Base-by-base conservation (phyloP, 2,113 vertebrate species). In the Apteryx owenii region DNA sequence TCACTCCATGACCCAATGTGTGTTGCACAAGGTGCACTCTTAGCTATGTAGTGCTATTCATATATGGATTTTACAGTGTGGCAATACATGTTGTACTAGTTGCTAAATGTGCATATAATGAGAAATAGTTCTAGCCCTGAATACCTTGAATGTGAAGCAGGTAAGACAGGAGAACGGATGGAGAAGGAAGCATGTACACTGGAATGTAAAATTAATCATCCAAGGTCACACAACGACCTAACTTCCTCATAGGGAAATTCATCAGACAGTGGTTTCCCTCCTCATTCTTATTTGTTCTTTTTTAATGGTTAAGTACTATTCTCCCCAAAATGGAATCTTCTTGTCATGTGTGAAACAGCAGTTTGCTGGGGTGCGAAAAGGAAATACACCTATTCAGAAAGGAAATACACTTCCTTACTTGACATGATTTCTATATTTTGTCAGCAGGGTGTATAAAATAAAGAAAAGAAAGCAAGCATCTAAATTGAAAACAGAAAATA, bases 181-280 rank as follows among this genome's bases (percentile, higher is more conserved):
- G 48, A 93, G 50, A 31, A 85, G n/a, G 20, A 90, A 90, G 15
- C 56, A 19, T 51, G 85, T 86, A 56, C 62, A 85, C 1, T 1
- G 40, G 26, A 92, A 92, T 72, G 78, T 76, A 95, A 97, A 85
- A 95, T 96, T 93, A 81, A 93, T 94, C 94, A 90, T 44, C 51
- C 88, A 90, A 85, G 95, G 95, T 93, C 94, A 87, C 38, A 28
- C 61, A 87, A 61, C 0, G 0, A 88, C 91, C 81, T 94, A 42
- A 48, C 84, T 82, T 92, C 70, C 86, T 95, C 77, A 64, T 51
- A 71, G 70, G n/a, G 29, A 75, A 92, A 95, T 95, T 70, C 75
- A 61, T 93, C 77, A 90, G 66, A 78, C 0, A 0, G 80, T n/a
- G 53, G 38, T 89, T 95, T 82, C 75, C n/a, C 33, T 92, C 62